Conservation (phyloP, 2,888 invertebrate species). For the Frankliniella fusca region DNA sequence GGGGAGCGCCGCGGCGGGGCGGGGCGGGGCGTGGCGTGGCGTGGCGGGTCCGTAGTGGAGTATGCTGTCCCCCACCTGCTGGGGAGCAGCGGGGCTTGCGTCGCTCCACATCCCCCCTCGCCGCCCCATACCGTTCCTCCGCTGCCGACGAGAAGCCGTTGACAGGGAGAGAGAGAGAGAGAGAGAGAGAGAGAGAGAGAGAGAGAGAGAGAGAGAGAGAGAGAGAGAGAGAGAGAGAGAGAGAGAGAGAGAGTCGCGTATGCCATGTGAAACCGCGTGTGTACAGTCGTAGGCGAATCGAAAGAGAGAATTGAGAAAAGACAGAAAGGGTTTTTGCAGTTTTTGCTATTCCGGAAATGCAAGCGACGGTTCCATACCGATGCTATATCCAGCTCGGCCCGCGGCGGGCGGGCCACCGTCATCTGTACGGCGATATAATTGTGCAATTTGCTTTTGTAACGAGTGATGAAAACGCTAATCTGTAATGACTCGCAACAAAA, state of each 20-base stretch:
- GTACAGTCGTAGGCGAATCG: background rate
- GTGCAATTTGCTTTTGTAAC: background rate
- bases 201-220: constrained; percentile 36
- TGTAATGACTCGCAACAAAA: background rate
- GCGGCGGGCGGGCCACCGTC: no score
- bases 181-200: constrained; percentile 21
- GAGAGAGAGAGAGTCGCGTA: constrained; percentile 28
- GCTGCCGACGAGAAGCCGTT: background rate
- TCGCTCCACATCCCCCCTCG: background rate
- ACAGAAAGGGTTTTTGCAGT: background rate
- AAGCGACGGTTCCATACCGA: background rate
- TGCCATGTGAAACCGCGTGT: background rate
- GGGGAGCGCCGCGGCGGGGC: background rate
- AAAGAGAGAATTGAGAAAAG: background rate
- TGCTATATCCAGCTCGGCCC: background rate
- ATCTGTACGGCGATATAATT: background rate
- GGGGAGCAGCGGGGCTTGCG: no score
- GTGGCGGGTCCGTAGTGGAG: background rate
- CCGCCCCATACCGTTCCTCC: background rate
- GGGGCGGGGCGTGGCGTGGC: background rate
- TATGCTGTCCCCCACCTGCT: no score
- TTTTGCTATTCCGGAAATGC: background rate
- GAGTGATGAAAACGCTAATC: background rate
- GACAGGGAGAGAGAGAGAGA: background rate
- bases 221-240: constrained; percentile 36